Base-by-base conservation (phyloP, 2,113 vertebrate genomes). In the Ornithorhynchus anatinus region DNA sequence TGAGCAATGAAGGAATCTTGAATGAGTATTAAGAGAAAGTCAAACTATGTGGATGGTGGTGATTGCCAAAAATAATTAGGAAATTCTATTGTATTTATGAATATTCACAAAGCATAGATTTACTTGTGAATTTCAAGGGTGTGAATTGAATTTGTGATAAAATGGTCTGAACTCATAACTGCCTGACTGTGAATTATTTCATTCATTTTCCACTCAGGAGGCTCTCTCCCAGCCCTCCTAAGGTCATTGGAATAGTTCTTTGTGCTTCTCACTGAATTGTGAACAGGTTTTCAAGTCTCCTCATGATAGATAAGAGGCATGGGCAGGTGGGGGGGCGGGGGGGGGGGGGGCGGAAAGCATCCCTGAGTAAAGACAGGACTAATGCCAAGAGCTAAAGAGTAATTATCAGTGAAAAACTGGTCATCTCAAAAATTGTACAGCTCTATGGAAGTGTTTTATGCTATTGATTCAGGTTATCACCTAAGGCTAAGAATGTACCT, bases 211-310 rank as follows among this genome's bases (percentile, higher is more conserved):
- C 10, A 60, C 23, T 33, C 27, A 31, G 19, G 53, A 45, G 25
- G 8, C 17, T 60, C 31, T 31, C 23, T 62, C 52, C 39, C 51
- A 75, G 61, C 42, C 25, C 15, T 50, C 25, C 33, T 56, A 10
- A 51, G 52, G 31, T 45, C 44, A 33, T 11, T 10, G 16, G 17
- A 19, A 19, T 31, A 10, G 14, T 29, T 57, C 25, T 39, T 66
- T 57, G 69, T n/a, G 51, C 6, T 31, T 61, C 25, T 70, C 6
- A 37, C 10, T 40, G 29, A 59, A 36, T n/a, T 64, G 9, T 63
- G 64, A 66, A 40, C 1, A 48, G 16, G 20, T 39, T 65, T 80
- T 73, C 54, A 51, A 68, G 44, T 51, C 57, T 82, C 56, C 56
- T 52, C 25, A 60, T 37, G 32, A 58, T 25, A 70, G 43, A 59